Evolutionary conservation across 2,113 vertebrate species (phyloP).

Genomic region (Vidua macroura): DNA sequence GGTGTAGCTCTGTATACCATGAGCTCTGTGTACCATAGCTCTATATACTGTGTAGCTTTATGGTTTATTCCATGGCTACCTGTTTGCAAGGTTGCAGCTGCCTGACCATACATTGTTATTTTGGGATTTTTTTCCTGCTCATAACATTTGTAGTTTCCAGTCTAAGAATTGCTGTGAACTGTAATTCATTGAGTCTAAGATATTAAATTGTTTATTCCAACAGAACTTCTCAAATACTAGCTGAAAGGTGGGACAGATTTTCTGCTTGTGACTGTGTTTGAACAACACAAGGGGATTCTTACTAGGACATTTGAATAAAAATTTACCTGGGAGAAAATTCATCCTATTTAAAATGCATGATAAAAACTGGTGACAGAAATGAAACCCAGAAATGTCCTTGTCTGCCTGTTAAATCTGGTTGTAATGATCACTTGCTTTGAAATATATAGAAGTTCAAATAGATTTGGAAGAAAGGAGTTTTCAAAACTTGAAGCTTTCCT

Average conservation of each 20-base stretch:
- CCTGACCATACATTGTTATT: neutral
- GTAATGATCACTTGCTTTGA: constrained; percentile 39
- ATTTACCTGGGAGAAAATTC: neutral
- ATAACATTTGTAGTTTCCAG: neutral
- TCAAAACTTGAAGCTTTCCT: neutral
- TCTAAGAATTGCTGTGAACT: neutral
- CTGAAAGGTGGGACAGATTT: neutral
- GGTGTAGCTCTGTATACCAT: neutral
- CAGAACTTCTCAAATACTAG: neutral
- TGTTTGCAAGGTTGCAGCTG: neutral
- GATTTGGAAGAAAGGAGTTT: constrained; percentile 2
- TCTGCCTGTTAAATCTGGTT: neutral
- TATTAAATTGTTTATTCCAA: neutral
- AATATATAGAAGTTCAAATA: neutral
- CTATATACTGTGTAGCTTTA: neutral
- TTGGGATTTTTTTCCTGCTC: neutral
- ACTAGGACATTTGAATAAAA: neutral
- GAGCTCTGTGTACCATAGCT: neutral
- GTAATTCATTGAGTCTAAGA: neutral
- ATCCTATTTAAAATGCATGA: neutral
- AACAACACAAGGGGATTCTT: neutral
- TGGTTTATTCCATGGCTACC: neutral
- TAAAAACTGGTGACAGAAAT: neutral
- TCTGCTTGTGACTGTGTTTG: neutral
- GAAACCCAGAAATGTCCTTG: constrained; percentile 18